Percentiles rank a stretch among this genome's conserved stretches.
These are phyloP conservation scores for Brassicogethes aeneus DNA, from an alignment of 2,888 invertebrate species.

Conservation along the genomic window DNA sequence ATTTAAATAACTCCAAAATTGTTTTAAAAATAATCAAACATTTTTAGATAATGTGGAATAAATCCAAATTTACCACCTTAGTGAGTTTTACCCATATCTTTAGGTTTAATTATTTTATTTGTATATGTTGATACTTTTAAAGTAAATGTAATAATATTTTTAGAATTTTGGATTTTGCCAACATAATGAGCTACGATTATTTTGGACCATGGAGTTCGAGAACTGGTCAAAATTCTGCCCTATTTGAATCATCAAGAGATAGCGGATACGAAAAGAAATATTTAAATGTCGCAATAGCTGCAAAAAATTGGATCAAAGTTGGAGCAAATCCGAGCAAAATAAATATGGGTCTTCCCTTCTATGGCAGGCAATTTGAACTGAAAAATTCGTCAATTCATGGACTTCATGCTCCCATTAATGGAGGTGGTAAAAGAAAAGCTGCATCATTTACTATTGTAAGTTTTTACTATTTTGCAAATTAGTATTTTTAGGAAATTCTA, in stretches of 20 bases:
- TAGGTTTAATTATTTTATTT: too few relatives aligned
- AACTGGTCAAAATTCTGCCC: constrained; percentile 60
- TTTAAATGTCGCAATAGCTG: constrained; percentile 35
- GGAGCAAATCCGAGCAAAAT: constrained; percentile 54
- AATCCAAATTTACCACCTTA: too few relatives aligned
- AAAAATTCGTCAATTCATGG: constrained; percentile 35
- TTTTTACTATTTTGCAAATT: not conserved
- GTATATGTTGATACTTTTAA: too few relatives aligned
- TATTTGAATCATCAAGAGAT: constrained; percentile 45
- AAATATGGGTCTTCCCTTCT: constrained; percentile 58
- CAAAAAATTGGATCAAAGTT: constrained; percentile 44
- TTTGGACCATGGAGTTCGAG: constrained; percentile 57
- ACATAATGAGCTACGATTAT: constrained; percentile 68
- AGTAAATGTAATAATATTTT: too few relatives aligned
- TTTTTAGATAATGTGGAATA: too few relatives aligned
- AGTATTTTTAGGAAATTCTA: not conserved
- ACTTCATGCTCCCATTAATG: constrained; percentile 49
- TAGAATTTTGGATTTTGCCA: constrained; percentile 49
- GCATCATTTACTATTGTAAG: not conserved
- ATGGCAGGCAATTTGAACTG: constrained; percentile 60
- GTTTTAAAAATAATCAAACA: too few relatives aligned
- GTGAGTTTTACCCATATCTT: too few relatives aligned
- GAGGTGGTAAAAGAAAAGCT: constrained; percentile 33
- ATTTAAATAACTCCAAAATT: too few relatives aligned
- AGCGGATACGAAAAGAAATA: constrained; percentile 14